Evolutionary conservation across 2,888 invertebrate species (phyloP), one percentile per base, ranked within the genome.

Genomic region (Meghimatium bilineatum): DNA sequence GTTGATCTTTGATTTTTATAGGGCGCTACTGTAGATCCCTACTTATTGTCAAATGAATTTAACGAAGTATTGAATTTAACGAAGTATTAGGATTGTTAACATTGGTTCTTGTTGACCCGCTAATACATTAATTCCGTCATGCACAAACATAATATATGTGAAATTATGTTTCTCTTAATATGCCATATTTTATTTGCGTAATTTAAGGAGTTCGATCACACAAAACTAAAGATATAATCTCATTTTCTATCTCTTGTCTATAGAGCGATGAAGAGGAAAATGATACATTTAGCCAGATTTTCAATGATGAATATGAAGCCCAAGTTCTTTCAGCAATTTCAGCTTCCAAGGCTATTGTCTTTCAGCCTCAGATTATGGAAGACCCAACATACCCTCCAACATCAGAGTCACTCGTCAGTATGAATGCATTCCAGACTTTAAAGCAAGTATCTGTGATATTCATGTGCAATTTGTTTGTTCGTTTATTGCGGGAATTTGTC

Each of bases 311-410:
- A 12, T 90, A 89, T 78, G 89, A 90, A 52, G 89, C 92, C 20
- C 90, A 90, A 44, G 90, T 92, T 29, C 86, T 92, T 29, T 88
- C 91, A 0, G 92, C 91, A 0, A 88, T 91, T 2, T 90, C 91
- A 3, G 86, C 89, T 10, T 88, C 89, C 29, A 90, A 90, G 32
- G 92, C 92, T 85, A 86, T 90, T 38, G 90, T 90, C 83, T 92
- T 92, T 72, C 88, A 88, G 80, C 89, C 89, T 0, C 82, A 85
- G 60, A 85, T 89, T 0, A 88, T 88, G 66, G 89, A 89, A 79
- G 92, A 91, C 78, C 80, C 86, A 1, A 88, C 88, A 52, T 92
- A 92, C 85, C 92, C 92, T 12, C 90, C 90, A 5, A 38, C 69
- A n/a, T 66, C 79, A 32, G 80, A 80, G 36, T 79, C 78, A 0